Conservation (phyloP, 2,888 invertebrate genomes). For the Mayetiola destructor region DNA sequence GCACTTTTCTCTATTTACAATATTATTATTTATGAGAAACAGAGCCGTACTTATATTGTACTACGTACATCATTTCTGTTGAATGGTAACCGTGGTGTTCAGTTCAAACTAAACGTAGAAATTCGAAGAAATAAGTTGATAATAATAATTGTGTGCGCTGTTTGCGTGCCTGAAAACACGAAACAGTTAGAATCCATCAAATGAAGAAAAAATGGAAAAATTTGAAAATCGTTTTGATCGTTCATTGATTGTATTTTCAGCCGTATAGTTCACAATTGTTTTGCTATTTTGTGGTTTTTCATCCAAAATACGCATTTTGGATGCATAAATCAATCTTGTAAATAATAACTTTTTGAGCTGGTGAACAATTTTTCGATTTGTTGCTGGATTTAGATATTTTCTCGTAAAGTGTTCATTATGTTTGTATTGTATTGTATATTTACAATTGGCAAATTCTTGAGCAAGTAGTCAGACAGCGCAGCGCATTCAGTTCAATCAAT, state of each 20-base stretch:
- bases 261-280: too few species aligned
- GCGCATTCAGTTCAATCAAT: too few species aligned
- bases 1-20: not conserved
- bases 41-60: not conserved
- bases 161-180: conserved; percentile 1
- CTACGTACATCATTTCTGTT: not conserved
- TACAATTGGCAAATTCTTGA: too few species aligned
- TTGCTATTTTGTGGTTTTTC: too few species aligned
- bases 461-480: too few species aligned
- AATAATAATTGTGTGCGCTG: too few species aligned
- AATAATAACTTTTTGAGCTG: conserved; percentile 7
- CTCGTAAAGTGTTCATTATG: too few species aligned
- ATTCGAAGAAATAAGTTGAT: not conserved
- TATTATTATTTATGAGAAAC: not conserved
- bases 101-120: conserved; percentile 3
- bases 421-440: too few species aligned
- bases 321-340: conserved; percentile 7
- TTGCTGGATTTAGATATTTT: not conserved
- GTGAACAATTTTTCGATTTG: conserved; percentile 11
- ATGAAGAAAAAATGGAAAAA: too few species aligned
- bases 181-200: conserved; percentile 12
- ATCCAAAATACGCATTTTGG: conserved; percentile 6
- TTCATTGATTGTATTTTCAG: too few species aligned
- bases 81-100: not conserved
- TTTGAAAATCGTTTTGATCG: too few species aligned